Conservation (phyloP, 1,140 invertebrate genomes). For the Drosophila novamexicana region DNA sequence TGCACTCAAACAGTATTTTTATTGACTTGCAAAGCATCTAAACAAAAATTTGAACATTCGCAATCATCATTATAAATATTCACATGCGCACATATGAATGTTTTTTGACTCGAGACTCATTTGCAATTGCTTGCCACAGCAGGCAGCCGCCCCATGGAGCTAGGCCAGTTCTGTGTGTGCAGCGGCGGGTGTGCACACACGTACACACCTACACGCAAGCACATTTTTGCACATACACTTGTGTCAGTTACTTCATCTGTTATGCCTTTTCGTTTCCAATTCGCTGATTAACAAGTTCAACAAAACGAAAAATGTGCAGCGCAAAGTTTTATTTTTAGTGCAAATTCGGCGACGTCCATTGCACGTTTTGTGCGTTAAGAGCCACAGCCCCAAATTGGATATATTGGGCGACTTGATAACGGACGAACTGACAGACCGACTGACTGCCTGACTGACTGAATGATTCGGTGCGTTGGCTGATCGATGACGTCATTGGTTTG, state of each 20-base stretch:
- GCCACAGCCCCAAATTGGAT: constrained; percentile 18
- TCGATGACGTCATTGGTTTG: constrained; percentile 32
- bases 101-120: constrained; percentile 21
- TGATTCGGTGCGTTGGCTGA: constrained; percentile 14
- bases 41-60: background rate
- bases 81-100: constrained; percentile 36
- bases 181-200: constrained; percentile 21
- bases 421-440: background rate
- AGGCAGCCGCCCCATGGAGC: constrained; percentile 25
- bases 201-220: background rate
- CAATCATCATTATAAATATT: constrained; percentile 37
- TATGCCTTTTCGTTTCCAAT: constrained; percentile 80
- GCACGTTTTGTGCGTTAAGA: constrained; percentile 62
- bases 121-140: constrained; percentile 43
- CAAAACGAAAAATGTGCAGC: constrained; percentile 62
- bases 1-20: constrained; percentile 1
- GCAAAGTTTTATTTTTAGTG: constrained; percentile 54
- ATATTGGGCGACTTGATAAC: constrained; percentile 22
- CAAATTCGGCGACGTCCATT: constrained; percentile 62
- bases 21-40: background rate
- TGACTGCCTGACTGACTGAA: background rate
- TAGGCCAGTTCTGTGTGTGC: background rate
- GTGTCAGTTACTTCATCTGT: constrained; percentile 77
- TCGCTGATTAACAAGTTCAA: constrained; percentile 82
- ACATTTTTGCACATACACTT: constrained; percentile 24